These are phyloP conservation scores for Galerucella nymphaeae DNA, from an alignment of 2,888 invertebrate genomes.

Conservation along the genomic window DNA sequence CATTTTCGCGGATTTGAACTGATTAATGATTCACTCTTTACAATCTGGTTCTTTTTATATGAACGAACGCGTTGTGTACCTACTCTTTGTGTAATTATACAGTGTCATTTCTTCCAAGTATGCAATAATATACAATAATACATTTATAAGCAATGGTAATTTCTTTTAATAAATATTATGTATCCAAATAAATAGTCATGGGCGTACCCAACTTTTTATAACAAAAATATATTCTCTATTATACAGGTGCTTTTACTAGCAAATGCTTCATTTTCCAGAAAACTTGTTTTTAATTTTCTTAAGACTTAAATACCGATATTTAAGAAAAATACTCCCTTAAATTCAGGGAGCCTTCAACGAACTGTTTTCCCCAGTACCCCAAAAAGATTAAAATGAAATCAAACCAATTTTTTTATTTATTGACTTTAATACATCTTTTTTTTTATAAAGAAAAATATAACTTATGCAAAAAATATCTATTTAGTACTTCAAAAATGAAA, in stretches of 20 bases:
- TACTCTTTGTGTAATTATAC: constrained; percentile 30
- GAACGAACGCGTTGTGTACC: constrained; percentile 8
- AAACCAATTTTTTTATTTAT: constrained; percentile 31
- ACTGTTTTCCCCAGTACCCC: no score
- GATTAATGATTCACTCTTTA: constrained; percentile 28
- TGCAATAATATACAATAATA: no score
- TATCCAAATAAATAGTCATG: no score
- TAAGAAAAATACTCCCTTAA: neutral
- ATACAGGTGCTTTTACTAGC: no score
- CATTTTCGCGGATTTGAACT: constrained; percentile 36
- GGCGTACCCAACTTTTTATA: no score
- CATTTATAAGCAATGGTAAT: neutral
- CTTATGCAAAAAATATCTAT: constrained; percentile 56
- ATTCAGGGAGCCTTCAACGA: no score
- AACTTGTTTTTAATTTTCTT: no score
- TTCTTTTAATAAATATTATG: no score
- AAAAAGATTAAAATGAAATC: neutral
- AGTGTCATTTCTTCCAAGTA: neutral
- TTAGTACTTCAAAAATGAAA: constrained; percentile 53
- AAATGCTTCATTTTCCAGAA: no score
- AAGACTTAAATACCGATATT: no score
- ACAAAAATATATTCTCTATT: no score
- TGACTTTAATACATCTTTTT: constrained; percentile 40
- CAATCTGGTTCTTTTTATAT: constrained; percentile 19
- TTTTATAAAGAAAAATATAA: constrained; percentile 56